Percentiles rank a stretch among this genome's conserved stretches.
Evolutionary conservation across 2,113 vertebrate species (phyloP).

Genomic region (Triplophysa rosa): DNA sequence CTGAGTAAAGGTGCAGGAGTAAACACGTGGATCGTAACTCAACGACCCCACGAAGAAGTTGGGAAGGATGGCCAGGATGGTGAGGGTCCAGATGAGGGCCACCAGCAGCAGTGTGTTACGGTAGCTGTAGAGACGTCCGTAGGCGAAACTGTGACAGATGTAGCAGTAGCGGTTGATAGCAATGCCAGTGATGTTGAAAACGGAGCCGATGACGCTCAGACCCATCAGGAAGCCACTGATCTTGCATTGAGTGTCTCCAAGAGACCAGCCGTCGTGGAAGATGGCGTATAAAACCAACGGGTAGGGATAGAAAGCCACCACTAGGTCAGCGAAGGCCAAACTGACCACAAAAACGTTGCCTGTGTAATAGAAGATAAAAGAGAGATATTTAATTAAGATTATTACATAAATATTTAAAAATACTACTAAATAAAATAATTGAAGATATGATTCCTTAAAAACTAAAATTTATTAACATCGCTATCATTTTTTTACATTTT

Average conservation of each 20-base stretch:
- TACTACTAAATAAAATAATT: no score
- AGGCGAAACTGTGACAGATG: conserved; percentile 85
- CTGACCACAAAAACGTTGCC: conserved; percentile 93
- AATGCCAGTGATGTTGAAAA: conserved; percentile 92
- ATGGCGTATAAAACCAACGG: conserved; percentile 86
- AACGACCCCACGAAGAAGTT: conserved; percentile 88
- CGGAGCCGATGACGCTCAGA: conserved; percentile 87
- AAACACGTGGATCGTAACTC: conserved; percentile 84
- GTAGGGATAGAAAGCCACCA: conserved; percentile 90
- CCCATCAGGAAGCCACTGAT: conserved; percentile 93
- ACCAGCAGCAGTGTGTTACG: conserved; percentile 83
- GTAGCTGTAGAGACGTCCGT: conserved; percentile 79
- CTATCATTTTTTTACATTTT: no score
- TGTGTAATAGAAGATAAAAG: conserved; percentile 61
- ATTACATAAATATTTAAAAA: no score
- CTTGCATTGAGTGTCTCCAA: conserved; percentile 87
- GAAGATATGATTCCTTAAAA: no score
- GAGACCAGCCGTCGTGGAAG: conserved; percentile 85
- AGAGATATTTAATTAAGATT: conserved; percentile 15
- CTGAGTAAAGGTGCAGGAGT: conserved; percentile 90
- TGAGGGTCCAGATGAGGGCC: conserved; percentile 80
- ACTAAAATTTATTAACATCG: no score
- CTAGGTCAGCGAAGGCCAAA: conserved; percentile 87
- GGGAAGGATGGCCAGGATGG: conserved; percentile 81
- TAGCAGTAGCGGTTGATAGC: conserved; percentile 91